phyloP scores from a whole-genome alignment of 2,888 invertebrate genomes.

The Conchocele bisecta region DNA sequence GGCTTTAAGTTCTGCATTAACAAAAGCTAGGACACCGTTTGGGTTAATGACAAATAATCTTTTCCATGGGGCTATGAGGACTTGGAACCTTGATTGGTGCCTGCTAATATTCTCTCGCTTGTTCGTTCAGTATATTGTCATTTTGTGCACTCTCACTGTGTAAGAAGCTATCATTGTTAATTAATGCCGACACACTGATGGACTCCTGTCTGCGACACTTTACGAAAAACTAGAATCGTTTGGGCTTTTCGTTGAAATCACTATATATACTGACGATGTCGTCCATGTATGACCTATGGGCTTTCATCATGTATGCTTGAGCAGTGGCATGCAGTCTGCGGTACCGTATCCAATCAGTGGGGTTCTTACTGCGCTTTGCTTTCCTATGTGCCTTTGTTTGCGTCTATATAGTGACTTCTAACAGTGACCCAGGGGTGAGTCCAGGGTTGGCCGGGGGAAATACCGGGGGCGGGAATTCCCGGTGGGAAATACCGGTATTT shows the following conservation, averaged over 20 bases:
- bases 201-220: constrained; percentile 9
- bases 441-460: too few relatives aligned
- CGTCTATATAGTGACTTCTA: too few relatives aligned
- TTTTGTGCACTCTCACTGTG: constrained; percentile 10
- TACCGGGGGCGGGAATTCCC: too few relatives aligned
- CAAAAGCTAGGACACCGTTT: constrained; percentile 11
- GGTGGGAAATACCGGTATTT: too few relatives aligned
- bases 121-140: constrained; percentile 12
- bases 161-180: constrained; percentile 3
- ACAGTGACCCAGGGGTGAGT: too few relatives aligned
- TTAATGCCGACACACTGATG: constrained; percentile 7
- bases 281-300: constrained; percentile 8
- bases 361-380: neutral
- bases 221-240: constrained; percentile 12
- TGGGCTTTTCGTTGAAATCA: neutral
- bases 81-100: constrained; percentile 16
- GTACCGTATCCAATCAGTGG: constrained; percentile 6
- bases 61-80: constrained; percentile 11
- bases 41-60: too few relatives aligned
- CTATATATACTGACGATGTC: constrained; percentile 5
- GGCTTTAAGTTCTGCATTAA: constrained; percentile 12
- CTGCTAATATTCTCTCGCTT: constrained; percentile 6
- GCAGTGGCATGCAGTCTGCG: neutral
- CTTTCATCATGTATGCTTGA: neutral
- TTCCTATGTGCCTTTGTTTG: too few relatives aligned